A percentile compares a stretch with the other conserved stretches of the same genome.
phyloP scores from a whole-genome alignment of 2,113 vertebrate genomes.

The Sylvia atricapilla region DNA sequence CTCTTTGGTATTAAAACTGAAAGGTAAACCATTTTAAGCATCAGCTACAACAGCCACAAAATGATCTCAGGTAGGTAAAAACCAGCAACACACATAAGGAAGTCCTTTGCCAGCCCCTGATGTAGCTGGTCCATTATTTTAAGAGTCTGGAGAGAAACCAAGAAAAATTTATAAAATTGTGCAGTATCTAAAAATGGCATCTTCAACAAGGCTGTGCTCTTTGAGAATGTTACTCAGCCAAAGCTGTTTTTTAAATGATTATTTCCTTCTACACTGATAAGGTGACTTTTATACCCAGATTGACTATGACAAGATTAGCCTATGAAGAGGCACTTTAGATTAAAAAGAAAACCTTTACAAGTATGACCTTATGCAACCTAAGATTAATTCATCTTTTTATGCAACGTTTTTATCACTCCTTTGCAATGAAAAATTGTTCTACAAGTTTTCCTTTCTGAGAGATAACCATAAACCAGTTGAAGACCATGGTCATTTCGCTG shows the following conservation, averaged over 20 bases:
- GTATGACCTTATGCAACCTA: background rate
- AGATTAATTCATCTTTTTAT: background rate
- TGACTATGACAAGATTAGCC: background rate
- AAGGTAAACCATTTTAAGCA: background rate
- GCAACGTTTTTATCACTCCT: background rate
- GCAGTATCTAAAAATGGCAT: background rate
- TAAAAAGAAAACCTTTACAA: background rate
- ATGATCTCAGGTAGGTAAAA: background rate
- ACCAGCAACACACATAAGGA: background rate
- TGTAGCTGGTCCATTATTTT: background rate
- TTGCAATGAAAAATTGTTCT: background rate
- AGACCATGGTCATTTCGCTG: background rate
- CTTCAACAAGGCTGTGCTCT: background rate
- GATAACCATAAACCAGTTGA: background rate
- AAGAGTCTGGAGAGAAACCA: background rate
- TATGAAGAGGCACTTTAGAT: background rate
- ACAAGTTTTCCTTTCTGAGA: background rate
- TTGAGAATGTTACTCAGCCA: background rate
- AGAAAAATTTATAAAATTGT: background rate
- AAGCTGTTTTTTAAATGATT: background rate
- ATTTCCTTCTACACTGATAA: background rate
- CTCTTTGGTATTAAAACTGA: background rate
- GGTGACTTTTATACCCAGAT: background rate
- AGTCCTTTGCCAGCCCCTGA: rapidly evolving
- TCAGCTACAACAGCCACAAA: background rate